Conservation (phyloP, 1,140 invertebrate species). For the Aporrectodea caliginosa region DNA sequence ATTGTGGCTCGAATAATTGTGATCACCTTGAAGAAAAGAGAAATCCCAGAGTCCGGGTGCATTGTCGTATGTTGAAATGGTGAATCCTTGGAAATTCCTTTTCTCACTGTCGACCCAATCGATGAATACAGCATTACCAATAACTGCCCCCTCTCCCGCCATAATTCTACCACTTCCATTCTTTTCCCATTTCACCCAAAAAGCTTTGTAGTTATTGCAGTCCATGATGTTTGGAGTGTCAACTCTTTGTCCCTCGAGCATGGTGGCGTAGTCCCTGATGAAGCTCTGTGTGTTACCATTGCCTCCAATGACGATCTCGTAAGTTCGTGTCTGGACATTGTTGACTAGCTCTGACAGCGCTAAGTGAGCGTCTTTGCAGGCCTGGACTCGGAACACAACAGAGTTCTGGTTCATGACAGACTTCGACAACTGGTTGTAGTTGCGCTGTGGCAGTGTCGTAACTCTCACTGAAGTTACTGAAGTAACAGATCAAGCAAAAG, state of each 20-base stretch:
- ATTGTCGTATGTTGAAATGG: background rate
- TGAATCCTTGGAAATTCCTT: background rate
- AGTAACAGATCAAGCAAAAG: too few species aligned
- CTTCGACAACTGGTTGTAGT: constrained; percentile 7
- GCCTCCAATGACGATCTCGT: constrained; percentile 14
- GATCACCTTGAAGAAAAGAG: background rate
- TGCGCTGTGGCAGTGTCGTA: background rate
- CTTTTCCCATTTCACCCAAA: constrained; percentile 1
- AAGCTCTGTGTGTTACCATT: background rate
- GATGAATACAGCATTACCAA: background rate
- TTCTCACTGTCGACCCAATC: background rate
- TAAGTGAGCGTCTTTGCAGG: constrained; percentile 1
- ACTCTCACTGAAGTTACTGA: background rate
- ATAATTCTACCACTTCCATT: background rate
- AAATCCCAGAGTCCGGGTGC: background rate
- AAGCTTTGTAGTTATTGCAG: constrained; percentile 6
- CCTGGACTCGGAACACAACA: constrained; percentile 12
- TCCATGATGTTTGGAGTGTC: constrained; percentile 11
- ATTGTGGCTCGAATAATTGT: too few species aligned
- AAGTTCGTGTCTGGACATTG: background rate
- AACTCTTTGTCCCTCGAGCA: background rate
- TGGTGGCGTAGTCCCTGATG: background rate
- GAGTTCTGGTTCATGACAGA: background rate
- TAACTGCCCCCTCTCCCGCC: background rate
- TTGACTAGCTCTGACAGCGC: background rate